Evolutionary conservation across 2,888 invertebrate species (phyloP), one percentile per base, ranked within the genome.

Genomic region (Deroplatys truncata): DNA sequence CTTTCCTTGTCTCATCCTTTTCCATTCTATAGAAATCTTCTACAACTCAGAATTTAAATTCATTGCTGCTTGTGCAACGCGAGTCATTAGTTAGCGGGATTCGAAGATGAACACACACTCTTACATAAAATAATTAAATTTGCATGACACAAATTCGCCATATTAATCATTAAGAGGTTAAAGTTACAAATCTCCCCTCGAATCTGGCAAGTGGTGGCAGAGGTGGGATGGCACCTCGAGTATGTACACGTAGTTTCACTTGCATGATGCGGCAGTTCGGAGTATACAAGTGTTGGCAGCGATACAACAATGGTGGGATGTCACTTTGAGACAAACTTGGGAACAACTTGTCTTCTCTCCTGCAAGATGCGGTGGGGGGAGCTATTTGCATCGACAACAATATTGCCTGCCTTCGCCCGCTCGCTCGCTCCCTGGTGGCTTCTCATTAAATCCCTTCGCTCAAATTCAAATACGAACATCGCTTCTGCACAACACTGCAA

Each of bases 331-430:
- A 82, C 28, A 85, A 87, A 87, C 87, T 87, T 87, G 35, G 83
- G 29, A 83, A 87, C 87, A 87, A 87, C 87, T 87, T 87, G 87
- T 87, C 82, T 82, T 83, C 82, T 82, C 82, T 87, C 87, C 31
- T 82, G n/a, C 87, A 87, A 87, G 87, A 82, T n/a, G 28, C n/a
- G 85, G n/a, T 49, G 87, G 13, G 85, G 43, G 16, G n/a, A n/a
- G 87, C 87, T 87, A 83, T 87, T 87, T 87, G 87, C 87, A 87
- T 87, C 87, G 87, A 83, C 87, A 87, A 87, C 87, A 87, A 87
- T 72, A 87, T 87, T 87, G 87, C 87, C 35, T 87, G 43, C 43
- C 43, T 43, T 43, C 35, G 3, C 5, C 82, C 87, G 20, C 87
- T 82, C 35, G n/a, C 82, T 28, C 28, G 82, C 82, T 83, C 56